Evolutionary conservation across 2,888 invertebrate species (phyloP).

Genomic region (Hydroisotoma schaefferi): DNA sequence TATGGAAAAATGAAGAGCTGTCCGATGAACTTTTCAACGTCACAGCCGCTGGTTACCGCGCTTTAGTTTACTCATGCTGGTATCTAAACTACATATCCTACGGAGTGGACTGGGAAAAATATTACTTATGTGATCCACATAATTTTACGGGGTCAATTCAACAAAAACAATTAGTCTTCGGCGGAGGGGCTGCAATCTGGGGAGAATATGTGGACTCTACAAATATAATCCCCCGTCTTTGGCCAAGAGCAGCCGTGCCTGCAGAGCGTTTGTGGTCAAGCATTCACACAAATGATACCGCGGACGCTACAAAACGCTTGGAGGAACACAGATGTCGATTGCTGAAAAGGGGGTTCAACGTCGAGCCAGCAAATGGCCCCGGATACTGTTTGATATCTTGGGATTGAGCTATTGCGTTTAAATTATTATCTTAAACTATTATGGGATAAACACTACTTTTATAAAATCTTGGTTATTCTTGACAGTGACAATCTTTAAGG

Average conservation of each 20-base stretch:
- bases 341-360: constrained; percentile 64
- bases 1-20: constrained; percentile 64
- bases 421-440: no score
- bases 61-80: constrained; percentile 79
- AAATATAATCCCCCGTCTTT: constrained; percentile 62
- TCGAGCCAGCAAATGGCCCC: constrained; percentile 67
- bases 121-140: constrained; percentile 68
- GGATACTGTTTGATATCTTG: constrained; percentile 57
- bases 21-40: background rate
- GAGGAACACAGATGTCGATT: constrained; percentile 72
- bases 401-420: constrained; percentile 18
- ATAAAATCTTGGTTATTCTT: no score
- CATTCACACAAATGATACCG: constrained; percentile 47
- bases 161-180: constrained; percentile 65
- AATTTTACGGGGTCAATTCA: constrained; percentile 55
- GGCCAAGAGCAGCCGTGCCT: constrained; percentile 80
- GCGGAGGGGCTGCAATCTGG: constrained; percentile 94
- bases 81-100: constrained; percentile 71
- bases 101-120: constrained; percentile 68
- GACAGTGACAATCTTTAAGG: no score
- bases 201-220: constrained; percentile 74
- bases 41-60: constrained; percentile 58
- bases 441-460: no score
- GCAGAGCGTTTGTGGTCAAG: constrained; percentile 81
- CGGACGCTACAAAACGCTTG: constrained; percentile 59